Evolutionary conservation across 2,797 vertebrate genomes (phyloP), one percentile per base, ranked within the genome.

Genomic region (Choloepus didactylus): DNA sequence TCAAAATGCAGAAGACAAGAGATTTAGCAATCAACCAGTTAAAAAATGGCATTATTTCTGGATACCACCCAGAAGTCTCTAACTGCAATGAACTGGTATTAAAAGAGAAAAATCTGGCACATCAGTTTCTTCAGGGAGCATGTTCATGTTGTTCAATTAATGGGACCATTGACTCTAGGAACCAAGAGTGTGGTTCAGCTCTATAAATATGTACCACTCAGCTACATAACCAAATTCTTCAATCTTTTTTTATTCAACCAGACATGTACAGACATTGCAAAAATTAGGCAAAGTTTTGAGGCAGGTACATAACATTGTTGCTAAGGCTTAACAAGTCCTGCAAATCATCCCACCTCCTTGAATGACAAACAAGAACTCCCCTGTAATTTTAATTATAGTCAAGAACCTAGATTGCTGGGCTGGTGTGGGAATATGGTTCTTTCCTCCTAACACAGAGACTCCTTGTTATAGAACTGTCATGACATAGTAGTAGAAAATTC

Each of bases 291-390:
- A 84, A 76, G 66, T 80, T 79, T 72, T 25, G 70, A 60, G 15
- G 10, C 21, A 72, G 62, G 51, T 44, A 64, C 81, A 11, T 18
- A 90, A 29, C 23, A n/a, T 29, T 75, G 35, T 49, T 92, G 64
- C n/a, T 79, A 80, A 76, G 70, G 87, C 49, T 76, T 95, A 93
- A 76, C 89, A 82, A 91, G 31, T 54, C 25, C 54, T 94, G 21
- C 44, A 97, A 83, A 87, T 95, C 60, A 89, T 46, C 25, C 19
- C 11, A 64, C 51, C 56, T 29, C 49, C 46, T 93, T 81, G 31
- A 62, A 69, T 92, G 35, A 77, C 79, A 93, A 66, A 35, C 75
- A 91, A 77, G 56, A 88, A 90, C 87, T 94, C 96, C 95, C 79
- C 60, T 23, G 5, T 27, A 70, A 86, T 49, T 93, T 93, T 95